Base-by-base conservation (phyloP, 2,888 invertebrate genomes). In the Girardia tigrina region DNA sequence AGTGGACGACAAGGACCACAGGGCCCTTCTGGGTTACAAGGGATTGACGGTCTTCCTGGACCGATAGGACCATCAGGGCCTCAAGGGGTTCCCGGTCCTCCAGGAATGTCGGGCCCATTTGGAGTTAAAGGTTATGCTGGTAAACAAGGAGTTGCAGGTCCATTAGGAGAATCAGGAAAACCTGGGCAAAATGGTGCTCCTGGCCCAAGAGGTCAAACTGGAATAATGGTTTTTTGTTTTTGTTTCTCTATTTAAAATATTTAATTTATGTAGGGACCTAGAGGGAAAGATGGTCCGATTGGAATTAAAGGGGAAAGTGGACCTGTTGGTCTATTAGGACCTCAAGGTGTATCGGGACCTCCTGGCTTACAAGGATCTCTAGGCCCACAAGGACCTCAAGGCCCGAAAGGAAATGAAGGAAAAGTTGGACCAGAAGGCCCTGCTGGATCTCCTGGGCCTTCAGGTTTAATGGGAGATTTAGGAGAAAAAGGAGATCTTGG, bases 401-500 rank as follows among this genome's bases (percentile, higher is more conserved):
- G 78, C 23, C 56, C 28, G 16, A 28, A 29, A 27, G 78, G 78
- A 42, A 23, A 20, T 26, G n/a, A 27, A 23, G 78, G 78, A 12
- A 29, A 28, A 6, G 69, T 42, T 28, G 78, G 78, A 28, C 29
- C 36, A 20, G 20, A 28, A 42, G 78, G 78, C 26, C 28, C 69
- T 23, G 27, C 71, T 16, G 78, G 78, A 28, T 27, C 14, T 14
- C 29, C 72, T 26, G 78, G 78, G 14, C 28, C 56, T 16, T 71
- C n/a, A 77, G 80, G 78, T 26, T 77, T 56, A 20, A 72, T 23
- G 26, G 79, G 79, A 36, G 16, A 29, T 23, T 29, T 74, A 71
- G 79, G 79, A 42, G 75, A 70, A 74, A 26, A 75, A 29, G 79
- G 79, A n/a, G 73, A 42, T 16, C 70, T 42, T 42, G 79, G 78